Evolutionary conservation across 2,113 vertebrate genomes (phyloP), one percentile per base, ranked within the genome.

Genomic region (Hydropotes inermis): DNA sequence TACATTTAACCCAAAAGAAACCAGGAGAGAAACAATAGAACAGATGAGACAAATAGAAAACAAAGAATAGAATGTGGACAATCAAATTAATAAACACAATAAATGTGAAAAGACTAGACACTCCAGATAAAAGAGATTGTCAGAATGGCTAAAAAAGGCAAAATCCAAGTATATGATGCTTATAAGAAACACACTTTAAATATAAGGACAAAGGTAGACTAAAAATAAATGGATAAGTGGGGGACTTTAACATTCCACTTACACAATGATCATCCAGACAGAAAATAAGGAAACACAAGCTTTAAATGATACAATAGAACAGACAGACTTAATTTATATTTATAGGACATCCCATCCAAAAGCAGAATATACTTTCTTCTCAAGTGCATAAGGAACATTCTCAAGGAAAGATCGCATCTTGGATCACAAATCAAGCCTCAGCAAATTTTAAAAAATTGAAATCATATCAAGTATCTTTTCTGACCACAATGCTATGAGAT

Each of bases 111-210:
- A 45, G 10, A 81, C 33, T 52, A 60, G 95, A 67, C 8, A 89
- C 45, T 83, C 61, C 36, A 96, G 84, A 94, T 87, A 60, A 85
- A 96, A 96, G 28, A 91, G 79, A 70, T 45, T 87, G 23, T 96
- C 57, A 93, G 45, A 81, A 96, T 74, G 17, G 27, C 36, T 90
- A 55, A 87, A 94, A 84, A 87, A 78, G 87, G 21, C 12, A 95
- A 96, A 67, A 92, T 30, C 27, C 45, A 90, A 27, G 12, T 87
- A 57, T 21, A 55, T 36, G 8, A 15, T 83, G 27, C n/a, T n/a
- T 94, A 11, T 19, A 87, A 92, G 30, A 85, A 55, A 60, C 3
- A 54, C 2, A 33, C 3, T 91, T 96, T 78, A 89, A 83, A 91
- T 61, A 76, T 33, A 81, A 81, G 47, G 36, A 45, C 52, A 61